Base-by-base conservation (phyloP, 2,888 invertebrate genomes). In the Ophion ventricosus region DNA sequence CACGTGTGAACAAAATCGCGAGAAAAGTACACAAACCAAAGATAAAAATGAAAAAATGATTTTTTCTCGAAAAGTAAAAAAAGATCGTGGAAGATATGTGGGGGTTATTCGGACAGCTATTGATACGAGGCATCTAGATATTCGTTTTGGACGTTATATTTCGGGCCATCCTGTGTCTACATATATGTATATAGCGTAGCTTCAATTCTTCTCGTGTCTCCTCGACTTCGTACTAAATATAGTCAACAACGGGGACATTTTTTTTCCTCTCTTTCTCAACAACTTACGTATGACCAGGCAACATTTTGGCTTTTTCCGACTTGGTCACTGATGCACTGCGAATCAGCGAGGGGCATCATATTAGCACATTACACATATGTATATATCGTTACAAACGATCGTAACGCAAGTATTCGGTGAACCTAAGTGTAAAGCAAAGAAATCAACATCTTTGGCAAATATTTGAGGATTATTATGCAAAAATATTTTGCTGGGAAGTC, bases 181-280 rank as follows among this genome's bases (percentile, higher is more conserved):
- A 2, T 23, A 54, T 11, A 10, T 14, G n/a, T 56, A 35, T 17
- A 7, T 7, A 35, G 35, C 35, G 23, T 43, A 73, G 56, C 75
- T 59, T 78, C 43, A 35, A 61, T 17, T 43, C 25, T 61, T 59
- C 54, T 61, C 74, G 80, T 20, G 11, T 78, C 87, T 86, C 79
- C 86, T 72, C 89, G 88, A 63, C 82, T 75, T 87, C 82, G 80
- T 87, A 80, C 86, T 43, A 88, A 90, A 90, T 90, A 88, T 90
- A 89, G 89, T 91, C 87, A 91, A 91, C 91, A 91, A 90, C 86
- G 76, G 75, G 72, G 63, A 66, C 59, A 11, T 64, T 79, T 73
- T 75, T 66, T 63, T 69, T 61, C 29, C 73, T 64, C 54, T 63
- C 64, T 40, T 59, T 75, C 78, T 74, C 75, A 84, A 87, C 83